Percentiles rank a stretch among this genome's conserved stretches.
Evolutionary conservation across 1,140 invertebrate species (phyloP).

Genomic region (Hestina assimilis): DNA sequence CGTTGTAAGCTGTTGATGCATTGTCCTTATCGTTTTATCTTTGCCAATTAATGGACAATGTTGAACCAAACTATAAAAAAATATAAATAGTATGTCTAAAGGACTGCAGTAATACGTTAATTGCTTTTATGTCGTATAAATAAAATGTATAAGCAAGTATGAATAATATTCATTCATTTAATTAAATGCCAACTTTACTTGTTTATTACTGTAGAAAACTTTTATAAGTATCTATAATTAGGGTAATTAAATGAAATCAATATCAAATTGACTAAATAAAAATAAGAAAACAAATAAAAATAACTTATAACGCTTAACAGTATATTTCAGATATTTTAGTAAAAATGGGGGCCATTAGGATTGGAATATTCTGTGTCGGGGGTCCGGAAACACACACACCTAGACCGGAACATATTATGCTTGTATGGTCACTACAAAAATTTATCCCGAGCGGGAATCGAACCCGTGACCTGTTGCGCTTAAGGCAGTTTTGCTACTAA

Average conservation of each 20-base stretch:
- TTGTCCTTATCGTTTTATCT: constrained; percentile 44
- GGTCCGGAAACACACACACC: no score
- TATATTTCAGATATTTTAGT: no score
- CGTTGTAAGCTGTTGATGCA: constrained; percentile 37
- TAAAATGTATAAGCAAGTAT: constrained; percentile 43
- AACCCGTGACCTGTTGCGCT: no score
- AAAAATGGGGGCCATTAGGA: no score
- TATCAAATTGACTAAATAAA: neutral
- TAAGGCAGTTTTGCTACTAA: no score
- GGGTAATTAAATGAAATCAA: neutral
- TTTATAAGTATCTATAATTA: neutral
- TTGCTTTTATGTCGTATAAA: constrained; percentile 42
- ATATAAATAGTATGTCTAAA: constrained; percentile 31
- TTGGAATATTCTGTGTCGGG: no score
- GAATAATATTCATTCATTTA: constrained; percentile 45
- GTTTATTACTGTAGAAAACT: constrained; percentile 13
- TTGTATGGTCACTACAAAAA: no score
- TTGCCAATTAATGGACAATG: constrained; percentile 43
- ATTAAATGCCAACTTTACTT: constrained; percentile 47
- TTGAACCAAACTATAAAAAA: constrained; percentile 38
- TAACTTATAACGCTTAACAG: no score
- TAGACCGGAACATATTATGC: no score
- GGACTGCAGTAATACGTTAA: constrained; percentile 42
- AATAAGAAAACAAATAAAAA: no score
- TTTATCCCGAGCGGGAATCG: no score